Evolutionary conservation across 2,113 vertebrate genomes (phyloP), one percentile per base, ranked within the genome.

Genomic region (Geothlypis trichas): DNA sequence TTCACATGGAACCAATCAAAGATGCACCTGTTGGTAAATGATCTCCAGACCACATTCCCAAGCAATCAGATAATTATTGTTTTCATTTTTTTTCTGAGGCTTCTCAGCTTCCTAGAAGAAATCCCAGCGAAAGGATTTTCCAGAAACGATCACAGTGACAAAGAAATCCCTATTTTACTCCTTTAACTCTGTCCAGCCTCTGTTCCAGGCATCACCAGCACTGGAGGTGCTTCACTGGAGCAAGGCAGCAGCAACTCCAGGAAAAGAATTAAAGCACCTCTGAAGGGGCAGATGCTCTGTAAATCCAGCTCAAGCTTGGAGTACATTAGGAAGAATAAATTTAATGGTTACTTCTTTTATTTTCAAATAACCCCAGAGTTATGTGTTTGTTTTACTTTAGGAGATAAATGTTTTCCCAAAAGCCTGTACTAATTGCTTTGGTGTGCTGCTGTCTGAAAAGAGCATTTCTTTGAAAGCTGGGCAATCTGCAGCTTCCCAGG

Each of bases 211-310:
- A 37, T 17, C n/a, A 59, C n/a, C n/a, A 59, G 23, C 23, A 30
- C 0, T 67, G 42, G 31, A 78, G 51, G 19, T 54, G 81, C 46
- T n/a, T 31, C 27, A 44, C 57, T 31, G 51, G 33, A 66, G 37
- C 6, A 4, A 62, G 15, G 47, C 31, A 84, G 69, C 28, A 76
- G 44, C 20, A 89, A 20, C 46, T 46, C 74, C 14, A 83, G 28
- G 31, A 49, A n/a, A 85, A 16, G 46, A 19, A 1, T 0, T 0
- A 0, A 72, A 44, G 24, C 49, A 49, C 4, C 28, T 57, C 42
- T 46, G 13, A 3, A 12, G 15, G 20, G 26, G 2, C 26, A 95
- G 44, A 28, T 79, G 47, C 33, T 39, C 75, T 75, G 12, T 5
- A 82, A 67, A 82, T 30, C 52, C 88, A 82, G 67, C 74, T 93